Base-by-base conservation (phyloP, 1,140 invertebrate genomes). In the Platyura marginata region DNA sequence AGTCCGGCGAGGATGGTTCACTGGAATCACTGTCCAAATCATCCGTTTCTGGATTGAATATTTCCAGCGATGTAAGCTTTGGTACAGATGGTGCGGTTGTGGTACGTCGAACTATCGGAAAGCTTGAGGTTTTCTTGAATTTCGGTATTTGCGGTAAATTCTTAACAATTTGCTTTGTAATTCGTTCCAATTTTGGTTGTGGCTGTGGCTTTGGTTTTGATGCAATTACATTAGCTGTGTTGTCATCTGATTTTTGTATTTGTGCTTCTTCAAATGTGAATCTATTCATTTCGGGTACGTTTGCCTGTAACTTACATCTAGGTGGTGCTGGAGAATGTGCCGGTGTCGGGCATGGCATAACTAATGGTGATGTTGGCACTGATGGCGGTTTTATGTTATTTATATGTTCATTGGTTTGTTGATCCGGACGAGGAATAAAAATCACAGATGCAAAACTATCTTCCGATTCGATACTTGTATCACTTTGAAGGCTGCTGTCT, bases 381-480 rank as follows among this genome's bases (percentile, higher is more conserved):
- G 79, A 81, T 8, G 72, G 65, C 44, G 68, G 69, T 61, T 68
- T 66, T 52, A 65, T 29, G 13, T 29, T 29, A 29, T 29, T 55
- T 56, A 68, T 61, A n/a, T 71, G 70, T 16, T 36, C 15, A 36
- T 9, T 36, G 34, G 9, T 36, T 9, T 40, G 45, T 38, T 42
- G 51, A 44, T 71, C 69, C 46, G 67, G 67, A 53, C 79, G 80
- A 34, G 85, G 85, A 48, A 89, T 77, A 53, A 79, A 89, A 52
- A 91, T 91, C 8, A 91, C 87, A 38, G 85, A 89, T 23, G 84
- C 84, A 56, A 89, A 87, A 62, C 83, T 88, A 50, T 92, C 87
- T 62, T 92, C 86, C 2, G 84, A 89, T 59, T 92, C 87, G 2
- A 92, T 79, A 61, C 86, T 90, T 1, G 88, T 91, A 51, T 92